Conservation (phyloP, 2,113 vertebrate genomes). For the Labrus mixtus region DNA sequence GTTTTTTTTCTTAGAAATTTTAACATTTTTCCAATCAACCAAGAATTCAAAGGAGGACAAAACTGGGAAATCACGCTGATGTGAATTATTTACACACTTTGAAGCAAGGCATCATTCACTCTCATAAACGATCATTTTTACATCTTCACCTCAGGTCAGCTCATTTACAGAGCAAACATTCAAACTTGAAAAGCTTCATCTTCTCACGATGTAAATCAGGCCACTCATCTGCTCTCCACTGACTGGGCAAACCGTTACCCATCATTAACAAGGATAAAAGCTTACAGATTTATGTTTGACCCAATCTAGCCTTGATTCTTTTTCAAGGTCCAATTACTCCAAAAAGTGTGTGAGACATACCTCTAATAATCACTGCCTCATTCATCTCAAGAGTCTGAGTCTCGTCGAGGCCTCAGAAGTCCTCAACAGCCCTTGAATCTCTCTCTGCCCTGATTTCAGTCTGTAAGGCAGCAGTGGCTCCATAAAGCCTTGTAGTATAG, state of each 20-base stretch:
- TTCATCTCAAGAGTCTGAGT: constrained; percentile 49
- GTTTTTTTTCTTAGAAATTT: too few species aligned
- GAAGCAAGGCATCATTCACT: background rate
- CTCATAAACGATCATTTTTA: too few species aligned
- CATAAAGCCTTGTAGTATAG: constrained; percentile 57
- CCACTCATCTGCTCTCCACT: background rate
- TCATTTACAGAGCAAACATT: too few species aligned
- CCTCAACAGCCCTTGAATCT: constrained; percentile 55
- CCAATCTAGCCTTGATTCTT: background rate
- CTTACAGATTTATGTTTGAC: constrained; percentile 4
- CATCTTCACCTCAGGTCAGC: too few species aligned
- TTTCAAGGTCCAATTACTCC: constrained; percentile 29
- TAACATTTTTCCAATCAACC: too few species aligned
- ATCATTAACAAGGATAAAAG: constrained; percentile 4
- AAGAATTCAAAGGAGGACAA: too few species aligned
- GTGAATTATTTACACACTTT: too few species aligned
- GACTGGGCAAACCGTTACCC: background rate
- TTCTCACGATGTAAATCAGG: background rate
- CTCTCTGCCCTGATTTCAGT: constrained; percentile 64
- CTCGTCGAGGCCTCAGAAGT: constrained; percentile 43
- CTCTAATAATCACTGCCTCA: constrained; percentile 61
- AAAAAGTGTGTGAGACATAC: constrained; percentile 43
- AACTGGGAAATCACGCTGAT: too few species aligned
- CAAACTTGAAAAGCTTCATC: constrained; percentile 55
- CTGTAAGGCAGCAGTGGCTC: constrained; percentile 43